A percentile compares a stretch with the other conserved stretches of the same genome.
phyloP scores from a whole-genome alignment of 1,140 invertebrate genomes.

The Bradynema listronoti region DNA sequence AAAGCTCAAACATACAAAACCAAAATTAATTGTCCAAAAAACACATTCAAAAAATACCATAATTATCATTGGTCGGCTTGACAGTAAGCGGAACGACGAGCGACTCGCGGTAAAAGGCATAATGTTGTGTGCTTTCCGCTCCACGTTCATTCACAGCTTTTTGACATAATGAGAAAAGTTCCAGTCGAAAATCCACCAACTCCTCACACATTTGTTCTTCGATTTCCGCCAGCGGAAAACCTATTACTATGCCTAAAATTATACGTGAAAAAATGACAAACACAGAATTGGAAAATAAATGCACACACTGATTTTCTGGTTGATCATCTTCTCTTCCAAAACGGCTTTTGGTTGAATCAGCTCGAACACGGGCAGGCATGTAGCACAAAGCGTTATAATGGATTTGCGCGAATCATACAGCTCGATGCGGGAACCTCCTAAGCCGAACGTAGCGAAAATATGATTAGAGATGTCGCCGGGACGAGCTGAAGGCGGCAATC shows the following conservation, averaged over 20 bases:
- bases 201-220: conserved; percentile 34
- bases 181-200: conserved; percentile 33
- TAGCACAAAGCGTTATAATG: conserved; percentile 9
- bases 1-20: too few relatives aligned
- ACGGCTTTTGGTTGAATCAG: conserved; percentile 34
- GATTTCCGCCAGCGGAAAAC: conserved; percentile 22
- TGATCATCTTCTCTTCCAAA: conserved; percentile 32
- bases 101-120: conserved; percentile 49
- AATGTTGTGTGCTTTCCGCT: conserved; percentile 23
- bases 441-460: conserved; percentile 27
- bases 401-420: conserved; percentile 35
- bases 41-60: too few relatives aligned
- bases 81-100: too few relatives aligned
- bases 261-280: neutral
- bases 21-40: too few relatives aligned
- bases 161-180: conserved; percentile 29
- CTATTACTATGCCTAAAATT: conserved; percentile 9
- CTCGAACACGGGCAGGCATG: conserved; percentile 38
- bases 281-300: conserved; percentile 14
- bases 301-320: conserved; percentile 27
- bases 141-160: conserved; percentile 34
- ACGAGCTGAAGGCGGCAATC: conserved; percentile 20
- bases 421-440: conserved; percentile 27
- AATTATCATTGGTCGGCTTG: too few relatives aligned
- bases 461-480: conserved; percentile 32